Base-by-base conservation (phyloP, 2,888 invertebrate species). In the Piscicola geometra region DNA sequence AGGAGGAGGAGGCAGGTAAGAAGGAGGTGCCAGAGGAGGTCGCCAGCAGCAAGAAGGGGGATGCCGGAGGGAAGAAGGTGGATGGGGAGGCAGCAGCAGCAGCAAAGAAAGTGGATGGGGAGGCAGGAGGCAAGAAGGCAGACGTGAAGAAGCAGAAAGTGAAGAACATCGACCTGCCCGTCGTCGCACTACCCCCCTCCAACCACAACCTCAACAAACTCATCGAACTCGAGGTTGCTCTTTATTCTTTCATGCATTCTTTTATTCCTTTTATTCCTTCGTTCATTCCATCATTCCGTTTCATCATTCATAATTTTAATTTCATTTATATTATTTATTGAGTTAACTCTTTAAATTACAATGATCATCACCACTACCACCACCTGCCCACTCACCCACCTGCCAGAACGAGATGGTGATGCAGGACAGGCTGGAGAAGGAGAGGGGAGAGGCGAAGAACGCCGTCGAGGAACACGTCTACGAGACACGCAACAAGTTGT, bases 391-490 rank as follows among this genome's bases (percentile, higher is more conserved):
- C 33, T 32, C 33, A n/a, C 71, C 9, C 30, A 30, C 41, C 76
- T 82, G 32, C n/a, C 82, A 93, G 91, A 81, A 81, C 76, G 82
- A 86, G 76, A 87, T 88, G 87, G 85, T 86, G 33, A 82, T 81
- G 75, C 91, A 91, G 81, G 98, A 99, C 85, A 89, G 90, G 78
- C 91, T 92, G 83, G 98, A 98, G 87, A 96, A 94, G 82, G 94
- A 96, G 84, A 90, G 96, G 71, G 91, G 93, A 3, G 97, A 98
- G 86, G 94, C 94, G 0, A 92, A 96, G 82, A 99, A 99, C 86
- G 92, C 95, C 1, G 89, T 99, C 0, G 99, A 99, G 86, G 99
- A 99, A 86, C 99, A 95, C 83, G 94, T 99, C 41, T 99, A 99
- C 85, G 97, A 97, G 82, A 89, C 97, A 86, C 89, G 99, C 75